These are phyloP conservation scores for Hylaeus anthracinus DNA, from an alignment of 1,140 invertebrate species.

Conservation along the genomic window DNA sequence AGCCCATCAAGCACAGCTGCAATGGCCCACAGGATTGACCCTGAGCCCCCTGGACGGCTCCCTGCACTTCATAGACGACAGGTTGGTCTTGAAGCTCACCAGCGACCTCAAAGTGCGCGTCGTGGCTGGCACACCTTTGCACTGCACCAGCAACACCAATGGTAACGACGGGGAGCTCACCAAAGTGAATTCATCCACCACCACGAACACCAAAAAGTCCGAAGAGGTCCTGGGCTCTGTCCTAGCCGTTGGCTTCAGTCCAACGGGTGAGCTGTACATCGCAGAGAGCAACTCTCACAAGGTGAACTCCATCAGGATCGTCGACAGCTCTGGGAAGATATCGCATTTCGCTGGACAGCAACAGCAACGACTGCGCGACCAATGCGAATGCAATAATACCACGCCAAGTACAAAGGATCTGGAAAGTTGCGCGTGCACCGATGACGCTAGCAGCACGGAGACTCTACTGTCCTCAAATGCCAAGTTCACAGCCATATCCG, in stretches of 20 bases:
- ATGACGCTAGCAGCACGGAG: constrained; percentile 88
- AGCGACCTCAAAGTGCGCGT: constrained; percentile 94
- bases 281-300: constrained; percentile 95
- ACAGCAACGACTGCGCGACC: constrained; percentile 80
- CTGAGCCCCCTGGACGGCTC: constrained; percentile 96
- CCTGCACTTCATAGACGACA: constrained; percentile 97
- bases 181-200: constrained; percentile 59
- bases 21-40: constrained; percentile 97
- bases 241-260: constrained; percentile 93
- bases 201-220: constrained; percentile 69
- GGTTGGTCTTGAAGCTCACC: constrained; percentile 94
- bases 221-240: constrained; percentile 88
- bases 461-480: constrained; percentile 94
- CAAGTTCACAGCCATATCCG: constrained; percentile 94
- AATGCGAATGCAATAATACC: constrained; percentile 77
- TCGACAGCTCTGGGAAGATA: constrained; percentile 91
- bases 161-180: constrained; percentile 56
- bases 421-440: constrained; percentile 83
- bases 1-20: constrained; percentile 90
- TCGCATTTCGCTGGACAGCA: constrained; percentile 90
- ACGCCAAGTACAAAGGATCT: constrained; percentile 73
- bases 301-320: constrained; percentile 92
- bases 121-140: constrained; percentile 94
- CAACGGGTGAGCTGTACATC: constrained; percentile 95
- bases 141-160: constrained; percentile 84